phyloP scores from a whole-genome alignment of 2,888 invertebrate species.

The Drosophila barbarae region DNA sequence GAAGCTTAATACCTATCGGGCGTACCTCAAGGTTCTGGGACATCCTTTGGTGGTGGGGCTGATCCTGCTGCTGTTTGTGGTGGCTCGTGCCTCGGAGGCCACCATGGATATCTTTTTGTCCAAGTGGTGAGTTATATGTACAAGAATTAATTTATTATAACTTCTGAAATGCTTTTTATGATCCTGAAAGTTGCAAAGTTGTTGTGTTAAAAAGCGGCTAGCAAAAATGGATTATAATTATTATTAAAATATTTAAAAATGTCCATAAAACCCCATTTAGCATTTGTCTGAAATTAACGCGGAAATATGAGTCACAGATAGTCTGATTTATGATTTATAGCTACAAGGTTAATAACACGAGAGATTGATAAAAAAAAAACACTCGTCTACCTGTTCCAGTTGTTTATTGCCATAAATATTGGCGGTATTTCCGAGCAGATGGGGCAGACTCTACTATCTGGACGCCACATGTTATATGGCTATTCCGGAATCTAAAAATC shows the following conservation, averaged over 20 bases:
- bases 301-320: slow-evolving; percentile 5
- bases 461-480: slow-evolving; percentile 23
- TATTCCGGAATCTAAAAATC: slow-evolving; percentile 4
- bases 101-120: slow-evolving; percentile 87
- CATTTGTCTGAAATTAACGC: not conserved
- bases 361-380: slow-evolving; percentile 17
- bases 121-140: slow-evolving; percentile 82
- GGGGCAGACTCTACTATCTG: slow-evolving; percentile 12
- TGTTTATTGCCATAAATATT: slow-evolving; percentile 26
- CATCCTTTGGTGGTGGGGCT: slow-evolving; percentile 76
- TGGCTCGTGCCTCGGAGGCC: slow-evolving; percentile 84
- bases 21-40: slow-evolving; percentile 82
- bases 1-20: slow-evolving; percentile 82
- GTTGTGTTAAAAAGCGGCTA: too few relatives aligned
- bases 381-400: slow-evolving; percentile 24
- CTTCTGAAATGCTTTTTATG: too few relatives aligned
- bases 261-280: not conserved
- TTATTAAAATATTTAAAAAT: too few relatives aligned
- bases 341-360: slow-evolving; percentile 4
- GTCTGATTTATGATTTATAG: slow-evolving; percentile 4
- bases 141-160: not conserved
- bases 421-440: slow-evolving; percentile 21
- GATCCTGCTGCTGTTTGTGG: slow-evolving; percentile 80
- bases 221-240: too few relatives aligned
- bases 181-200: too few relatives aligned